Conservation (phyloP, 2,113 vertebrate species). For the Melanocharis versteri region DNA sequence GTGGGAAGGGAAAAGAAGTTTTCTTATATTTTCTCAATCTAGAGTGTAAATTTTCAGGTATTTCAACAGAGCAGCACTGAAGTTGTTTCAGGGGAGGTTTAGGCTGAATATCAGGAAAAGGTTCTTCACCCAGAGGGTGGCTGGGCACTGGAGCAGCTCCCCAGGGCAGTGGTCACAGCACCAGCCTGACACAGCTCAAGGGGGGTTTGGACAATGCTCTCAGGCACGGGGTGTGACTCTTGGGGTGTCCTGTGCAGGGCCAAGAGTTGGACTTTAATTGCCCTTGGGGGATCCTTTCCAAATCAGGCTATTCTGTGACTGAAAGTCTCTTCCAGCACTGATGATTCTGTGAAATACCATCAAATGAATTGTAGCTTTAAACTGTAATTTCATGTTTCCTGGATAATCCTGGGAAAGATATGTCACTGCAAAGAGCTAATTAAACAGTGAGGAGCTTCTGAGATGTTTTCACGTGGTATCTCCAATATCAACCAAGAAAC, state of each 20-base stretch:
- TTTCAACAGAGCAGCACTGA: background rate
- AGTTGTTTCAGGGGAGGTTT: background rate
- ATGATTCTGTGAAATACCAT: background rate
- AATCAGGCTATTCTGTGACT: background rate
- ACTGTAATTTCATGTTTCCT: background rate
- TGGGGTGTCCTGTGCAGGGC: background rate
- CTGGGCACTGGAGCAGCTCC: too few species aligned
- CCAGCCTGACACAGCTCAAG: background rate
- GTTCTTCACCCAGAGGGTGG: background rate
- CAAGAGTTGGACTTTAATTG: background rate
- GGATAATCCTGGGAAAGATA: background rate
- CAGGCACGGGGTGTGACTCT: background rate
- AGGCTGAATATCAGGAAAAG: background rate
- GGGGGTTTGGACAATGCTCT: background rate
- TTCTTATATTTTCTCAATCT: background rate
- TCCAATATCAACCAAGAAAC: background rate
- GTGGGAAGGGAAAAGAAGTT: background rate
- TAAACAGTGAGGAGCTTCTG: background rate
- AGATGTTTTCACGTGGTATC: background rate
- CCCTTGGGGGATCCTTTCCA: background rate
- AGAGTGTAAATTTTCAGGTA: background rate
- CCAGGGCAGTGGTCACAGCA: too few species aligned
- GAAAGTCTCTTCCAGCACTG: background rate
- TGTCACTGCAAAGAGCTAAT: background rate
- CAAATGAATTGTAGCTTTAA: background rate